Base-by-base conservation (phyloP, 1,140 invertebrate genomes). In the Listronotus oregonensis region DNA sequence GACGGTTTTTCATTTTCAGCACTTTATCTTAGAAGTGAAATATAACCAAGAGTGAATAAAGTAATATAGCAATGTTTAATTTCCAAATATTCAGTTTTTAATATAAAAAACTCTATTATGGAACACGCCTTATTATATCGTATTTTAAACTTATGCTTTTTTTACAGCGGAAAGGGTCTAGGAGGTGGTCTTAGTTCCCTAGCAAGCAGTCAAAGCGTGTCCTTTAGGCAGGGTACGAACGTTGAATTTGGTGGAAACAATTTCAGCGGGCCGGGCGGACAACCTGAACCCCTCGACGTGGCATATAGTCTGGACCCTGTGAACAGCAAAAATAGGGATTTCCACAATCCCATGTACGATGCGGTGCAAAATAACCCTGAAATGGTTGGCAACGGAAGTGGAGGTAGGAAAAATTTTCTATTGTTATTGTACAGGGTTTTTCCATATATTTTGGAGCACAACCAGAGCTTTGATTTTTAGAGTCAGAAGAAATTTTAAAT, bases 271-370 rank as follows among this genome's bases (percentile, higher is more conserved):
- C 77, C 80, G 0, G 79, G 75, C 1, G 77, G 74, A 34, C 67
- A 65, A 34, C 50, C 69, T 7, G 79, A 81, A 15, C 76, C 76
- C 11, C 69, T 89, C 66, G 90, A 94, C 73, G 88, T 88, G 31
- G 90, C 91, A 42, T 93, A 92, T 77, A 89, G 86, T 71, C 79
- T 93, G 52, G 85, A 86, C 44, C 88, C 91, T 49, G 84, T 90
- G 32, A 84, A 84, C 66, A 82, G 81, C 64, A 93, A 93, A 78
- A 89, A 89, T 52, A 85, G 94, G 54, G 94, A 97, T 80, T 97
- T 97, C 81, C 91, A 90, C 74, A 97, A 97, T 82, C 95, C 95
- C 9, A 96, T 98, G 93, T 98, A 96, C 78, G 95, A 97, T 74
- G 94, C 86, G 0, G 87, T 92, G 9, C 85, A 85, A 62, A 81